These are phyloP conservation scores for Pollimyrus isidori DNA, from an alignment of 2,113 vertebrate genomes.

Conservation along the genomic window DNA sequence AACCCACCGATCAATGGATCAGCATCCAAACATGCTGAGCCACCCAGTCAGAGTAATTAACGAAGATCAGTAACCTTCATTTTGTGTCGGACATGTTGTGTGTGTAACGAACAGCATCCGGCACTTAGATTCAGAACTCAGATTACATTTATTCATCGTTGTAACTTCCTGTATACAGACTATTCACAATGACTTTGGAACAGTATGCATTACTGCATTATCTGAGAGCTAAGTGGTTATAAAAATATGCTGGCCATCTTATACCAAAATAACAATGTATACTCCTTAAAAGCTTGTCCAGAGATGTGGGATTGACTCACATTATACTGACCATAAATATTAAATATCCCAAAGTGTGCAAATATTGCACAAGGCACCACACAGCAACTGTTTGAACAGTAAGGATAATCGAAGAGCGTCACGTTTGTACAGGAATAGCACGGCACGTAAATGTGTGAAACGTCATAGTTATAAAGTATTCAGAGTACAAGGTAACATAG, in stretches of 20 bases:
- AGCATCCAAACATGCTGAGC: background rate
- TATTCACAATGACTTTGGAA: slow-evolving; percentile 43
- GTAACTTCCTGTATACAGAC: slow-evolving; percentile 24
- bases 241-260: slow-evolving; percentile 53
- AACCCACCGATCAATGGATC: background rate
- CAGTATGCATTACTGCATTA: slow-evolving; percentile 28
- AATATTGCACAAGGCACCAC: slow-evolving; percentile 60
- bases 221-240: slow-evolving; percentile 41
- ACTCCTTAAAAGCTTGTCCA: slow-evolving; percentile 25
- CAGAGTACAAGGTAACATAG: background rate
- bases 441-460: background rate
- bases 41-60: background rate
- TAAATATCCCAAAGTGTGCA: slow-evolving; percentile 57
- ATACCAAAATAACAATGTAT: slow-evolving; percentile 54
- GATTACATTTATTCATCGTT: slow-evolving; percentile 34
- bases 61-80: background rate
- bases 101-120: background rate
- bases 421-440: background rate
- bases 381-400: slow-evolving; percentile 26
- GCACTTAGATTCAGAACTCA: slow-evolving; percentile 6
- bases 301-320: slow-evolving; percentile 18
- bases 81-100: slow-evolving; percentile 34
- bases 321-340: slow-evolving; percentile 52
- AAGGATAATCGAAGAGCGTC: slow-evolving; percentile 15
- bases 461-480: background rate